Conservation (phyloP, 2,113 vertebrate genomes). For the Toxotes jaculatrix region DNA sequence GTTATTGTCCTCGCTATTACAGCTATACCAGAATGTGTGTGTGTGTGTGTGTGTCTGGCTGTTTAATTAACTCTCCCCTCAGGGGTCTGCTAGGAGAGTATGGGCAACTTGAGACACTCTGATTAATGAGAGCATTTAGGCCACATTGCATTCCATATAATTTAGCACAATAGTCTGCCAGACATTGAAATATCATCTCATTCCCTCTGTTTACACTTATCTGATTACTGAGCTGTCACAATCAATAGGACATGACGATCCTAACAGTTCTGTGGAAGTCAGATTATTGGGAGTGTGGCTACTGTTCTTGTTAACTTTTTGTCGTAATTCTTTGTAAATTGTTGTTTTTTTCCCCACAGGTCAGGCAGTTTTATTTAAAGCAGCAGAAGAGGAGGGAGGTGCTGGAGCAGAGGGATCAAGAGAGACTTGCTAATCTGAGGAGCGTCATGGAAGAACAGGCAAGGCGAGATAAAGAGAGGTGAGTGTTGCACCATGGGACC, state of each 20-base stretch:
- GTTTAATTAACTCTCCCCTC: slow-evolving; percentile 80
- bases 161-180: slow-evolving; percentile 60
- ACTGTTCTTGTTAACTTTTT: slow-evolving; percentile 55
- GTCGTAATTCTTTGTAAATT: slow-evolving; percentile 43
- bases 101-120: slow-evolving; percentile 65
- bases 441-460: slow-evolving; percentile 89
- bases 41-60: slow-evolving; percentile 42
- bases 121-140: slow-evolving; percentile 82
- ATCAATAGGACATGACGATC: slow-evolving; percentile 78
- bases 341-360: slow-evolving; percentile 76
- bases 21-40: slow-evolving; percentile 34
- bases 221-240: slow-evolving; percentile 64
- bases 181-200: slow-evolving; percentile 80
- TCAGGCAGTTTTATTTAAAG: slow-evolving; percentile 88
- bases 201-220: slow-evolving; percentile 74
- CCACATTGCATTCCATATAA: slow-evolving; percentile 76
- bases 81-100: slow-evolving; percentile 56
- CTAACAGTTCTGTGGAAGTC: slow-evolving; percentile 38
- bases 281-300: slow-evolving; percentile 24
- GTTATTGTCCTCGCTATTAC: slow-evolving; percentile 49
- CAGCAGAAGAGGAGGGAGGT: slow-evolving; percentile 87
- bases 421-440: slow-evolving; percentile 86
- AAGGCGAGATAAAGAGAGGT: slow-evolving; percentile 90
- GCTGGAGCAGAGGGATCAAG: slow-evolving; percentile 85
- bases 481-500: slow-evolving; percentile 50